Evolutionary conservation across 2,113 vertebrate species (phyloP), one percentile per base, ranked within the genome.

Genomic region (Etheostoma spectabile): DNA sequence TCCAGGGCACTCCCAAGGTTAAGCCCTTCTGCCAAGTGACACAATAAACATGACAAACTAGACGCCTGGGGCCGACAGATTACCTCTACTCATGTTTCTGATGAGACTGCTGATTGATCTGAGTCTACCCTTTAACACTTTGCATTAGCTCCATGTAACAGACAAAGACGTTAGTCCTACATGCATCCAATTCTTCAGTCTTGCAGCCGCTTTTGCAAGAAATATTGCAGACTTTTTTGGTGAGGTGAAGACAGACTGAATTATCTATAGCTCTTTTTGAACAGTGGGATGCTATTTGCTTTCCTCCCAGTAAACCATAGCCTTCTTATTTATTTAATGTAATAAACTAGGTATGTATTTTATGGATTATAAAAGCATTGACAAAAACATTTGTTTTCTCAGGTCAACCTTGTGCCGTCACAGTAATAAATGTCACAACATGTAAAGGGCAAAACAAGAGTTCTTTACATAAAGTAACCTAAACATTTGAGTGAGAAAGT

Each of bases 1-100:
- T 93, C 91, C 92, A 94, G 93, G 92, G 91, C 86, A 87, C 93
- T 92, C 89, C 87, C 89, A 93, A 91, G 93, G 93, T 95, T 95
- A 94, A 94, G 79, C 76, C 86, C 73, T 77, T 89, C 85, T 92
- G 85, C 90, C 89, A 93, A 93, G 90, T 93, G 89, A 94, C 90
- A 92, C 90, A 86, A 92, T 93, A 86, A 93, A 94, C 89, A 91
- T 89, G 87, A 93, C 89, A 92, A 91, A 91, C 91, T 90, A 76
- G 88, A 85, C 74, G 80, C 84, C 80, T 16, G 82, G 85, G 91
- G 88, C 88, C 55, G 14, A 33, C 52, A 21, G 79, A 63, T 46
- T 81, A 84, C 79, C 51, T 85, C 74, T 69, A 13, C 78, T 82
- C 70, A 48, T 84, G 82, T 79, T 88, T 65, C 81, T 89, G 83